Evolutionary conservation across 35 echinoderm and acorn worm genomes (phyloP), one percentile per base, ranked within the genome.

Genomic region (Diadema setosum): DNA sequence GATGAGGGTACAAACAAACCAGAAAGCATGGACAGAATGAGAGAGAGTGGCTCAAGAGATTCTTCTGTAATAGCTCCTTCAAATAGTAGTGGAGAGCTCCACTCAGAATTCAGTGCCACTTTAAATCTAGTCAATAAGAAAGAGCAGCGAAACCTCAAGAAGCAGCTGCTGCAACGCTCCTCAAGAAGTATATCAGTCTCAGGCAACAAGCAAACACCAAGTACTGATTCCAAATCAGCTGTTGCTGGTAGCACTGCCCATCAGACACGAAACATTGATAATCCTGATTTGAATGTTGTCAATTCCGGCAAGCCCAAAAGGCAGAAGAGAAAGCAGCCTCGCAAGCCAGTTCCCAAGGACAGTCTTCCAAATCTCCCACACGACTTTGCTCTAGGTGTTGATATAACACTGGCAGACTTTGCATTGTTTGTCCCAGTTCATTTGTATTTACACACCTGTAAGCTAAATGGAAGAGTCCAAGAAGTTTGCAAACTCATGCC

Each of bases 371-470:
- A 45, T 50, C 12, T 81, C 8, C 31, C 75, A 30, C 88, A 84
- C 40, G 29, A 34, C 1, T 90, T 84, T 90, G 88, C 81, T 20
- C 23, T 70, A 27, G 88, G 81, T 26, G 69, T 73, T 14, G 81
- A 90, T 39, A 40, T 90, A 41, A 90, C 88, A 49, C 88, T 90
- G 20, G 34, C 57, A 20, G 88, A 90, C 56, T 50, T 90, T 52
- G 81, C 88, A 45, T 73, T 90, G 25, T 84, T 90, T 46, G 27
- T 65, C 36, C 59, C 26, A 16, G 39, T 90, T 15, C 88, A 90
- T 24, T 34, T 44, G n/a, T 83, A 35, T 31, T 29, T 83, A 37
- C 80, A 82, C 31, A 44, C 15, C 35, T 70, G 25, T 5, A 45
- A 21, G 24, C 29, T 35, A 25, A 67, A 61, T 58, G 70, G 46